Evolutionary conservation across 2,797 vertebrate species (phyloP), one percentile per base, ranked within the genome.

Genomic region (Tinamus major): DNA sequence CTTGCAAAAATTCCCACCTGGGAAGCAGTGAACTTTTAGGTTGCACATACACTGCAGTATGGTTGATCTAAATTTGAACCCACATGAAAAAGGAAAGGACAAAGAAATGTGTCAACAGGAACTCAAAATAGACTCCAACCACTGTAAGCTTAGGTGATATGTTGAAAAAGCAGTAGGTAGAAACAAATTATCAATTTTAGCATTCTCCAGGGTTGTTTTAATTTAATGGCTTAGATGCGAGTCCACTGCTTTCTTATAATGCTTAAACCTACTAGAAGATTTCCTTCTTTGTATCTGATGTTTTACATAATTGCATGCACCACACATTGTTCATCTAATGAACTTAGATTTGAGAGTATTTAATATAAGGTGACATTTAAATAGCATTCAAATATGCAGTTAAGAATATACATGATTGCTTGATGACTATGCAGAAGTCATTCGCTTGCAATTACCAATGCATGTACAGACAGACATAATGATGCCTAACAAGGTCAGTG

Each of bases 371-470:
- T 41, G 42, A 79, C 39, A 89, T 79, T 80, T 56, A 81, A 82
- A 71, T 56, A 94, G 72, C 55, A 81, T 46, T 69, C 84, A 89
- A 93, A 63, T 33, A 23, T 48, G 75, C 49, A 85, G 59, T 81
- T 65, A 92, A 68, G 70, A 44, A 37, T 58, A 82, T 48, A 91
- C 53, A 46, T 7, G 56, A 69, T 23, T 67, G 56, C 59, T 81
- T 65, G 27, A 44, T 18, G 88, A 80, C 29, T 33, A 55, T 27
- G n/a, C 44, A 84, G 24, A 81, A 81, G 51, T 78, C 24, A 61
- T 37, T 33, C 70, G 37, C 23, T 62, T 79, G 71, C 42, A 77
- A 39, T 59, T 85, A 48, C 37, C 59, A 78, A 39, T 11, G 16
- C 69, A 24, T 23, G 53, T 42, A 64, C 90, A 89, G 44, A 64